Evolutionary conservation across 2,888 invertebrate genomes (phyloP), one percentile per base, ranked within the genome.

Genomic region (Orgyia antiqua): DNA sequence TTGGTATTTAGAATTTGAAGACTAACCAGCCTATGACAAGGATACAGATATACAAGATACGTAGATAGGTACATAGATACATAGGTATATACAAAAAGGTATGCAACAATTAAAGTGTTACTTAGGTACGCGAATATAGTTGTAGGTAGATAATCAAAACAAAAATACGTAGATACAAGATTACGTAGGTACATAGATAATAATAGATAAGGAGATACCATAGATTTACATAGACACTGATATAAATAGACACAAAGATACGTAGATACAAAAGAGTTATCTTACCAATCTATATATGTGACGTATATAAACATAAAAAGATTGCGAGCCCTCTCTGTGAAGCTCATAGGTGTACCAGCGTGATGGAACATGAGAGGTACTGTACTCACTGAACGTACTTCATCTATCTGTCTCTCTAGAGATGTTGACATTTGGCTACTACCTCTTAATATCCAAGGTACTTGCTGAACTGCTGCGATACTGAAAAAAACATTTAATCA

Each of bases 371-470:
- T 13, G 2, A 59, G 24, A 0, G 78, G 77, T 0, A 70, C 29
- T 0, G 58, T 62, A 0, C 57, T 36, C 0, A 70, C 28, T 1
- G 69, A 64, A 2, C 65, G 40, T 0, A 73, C 64, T 2, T 62
- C 62, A n/a, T 73, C 76, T 3, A 78, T 50, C 7, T 69, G 27
- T 0, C 33, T 39, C 31, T 78, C 74, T 8, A 66, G 9, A 10
- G 45, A 32, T 0, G 68, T 52, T 27, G 68, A 58, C 32, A 72
- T 39, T 0, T 51, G 46, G 0, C 61, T 42, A 0, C 70, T 64
- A 31, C 57, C 61, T 1, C 76, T 51, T 2, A 72, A 13, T 9
- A 79, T 69, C 77, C 77, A 78, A 0, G 77, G 77, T 0, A 43
- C 71, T 37, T 66, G 59, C 19, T 64, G 68, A 3, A 72, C 47